Base-by-base conservation (phyloP, 2,113 vertebrate species). In the Chascanopsetta lugubris region DNA sequence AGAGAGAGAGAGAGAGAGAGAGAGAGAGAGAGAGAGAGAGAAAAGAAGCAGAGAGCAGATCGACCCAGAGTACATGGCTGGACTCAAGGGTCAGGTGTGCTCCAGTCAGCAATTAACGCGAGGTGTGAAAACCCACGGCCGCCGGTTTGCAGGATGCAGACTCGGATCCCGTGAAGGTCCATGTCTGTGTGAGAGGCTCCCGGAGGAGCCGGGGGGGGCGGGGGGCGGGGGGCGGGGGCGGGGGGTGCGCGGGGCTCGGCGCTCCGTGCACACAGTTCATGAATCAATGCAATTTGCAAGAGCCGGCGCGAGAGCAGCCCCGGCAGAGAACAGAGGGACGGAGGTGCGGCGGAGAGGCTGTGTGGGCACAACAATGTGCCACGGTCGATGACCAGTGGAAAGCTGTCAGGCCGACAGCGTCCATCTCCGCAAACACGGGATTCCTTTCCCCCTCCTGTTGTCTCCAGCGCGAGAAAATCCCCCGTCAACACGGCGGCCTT, bases 381-480 rank as follows among this genome's bases (percentile, higher is more conserved):
- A 70, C 27, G 53, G 42, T 30, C 15, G 34, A 15, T 4, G 34
- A 38, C 18, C 56, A 50, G 30, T 18, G 40, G 3, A 21, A 21
- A 45, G 40, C 25, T 18, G 18, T 49, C 42, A 64, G 10, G 55
- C 47, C 43, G 49, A 69, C 43, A 26, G 3, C 0, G 24, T 49
- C 53, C 34, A 17, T 15, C 15, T 38, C 13, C 34, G 15, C 12
- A 62, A 20, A 55, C 53, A 59, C 32, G 63, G 15, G 72, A 9
- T 47, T 15, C 18, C 25, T 24, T 47, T 42, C 20, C 25, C 29
- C 30, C 46, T n/a, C 10, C 36, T 38, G 24, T 62, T 24, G 10
- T 59, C 10, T 56, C 49, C 49, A 60, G 48, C 53, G 24, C 75
- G 55, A 49, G 32, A 11, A 22, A 81, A 79, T 79, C 20, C 21